Evolutionary conservation across 2,113 vertebrate species (phyloP).

Genomic region (Seriola rivoliana): DNA sequence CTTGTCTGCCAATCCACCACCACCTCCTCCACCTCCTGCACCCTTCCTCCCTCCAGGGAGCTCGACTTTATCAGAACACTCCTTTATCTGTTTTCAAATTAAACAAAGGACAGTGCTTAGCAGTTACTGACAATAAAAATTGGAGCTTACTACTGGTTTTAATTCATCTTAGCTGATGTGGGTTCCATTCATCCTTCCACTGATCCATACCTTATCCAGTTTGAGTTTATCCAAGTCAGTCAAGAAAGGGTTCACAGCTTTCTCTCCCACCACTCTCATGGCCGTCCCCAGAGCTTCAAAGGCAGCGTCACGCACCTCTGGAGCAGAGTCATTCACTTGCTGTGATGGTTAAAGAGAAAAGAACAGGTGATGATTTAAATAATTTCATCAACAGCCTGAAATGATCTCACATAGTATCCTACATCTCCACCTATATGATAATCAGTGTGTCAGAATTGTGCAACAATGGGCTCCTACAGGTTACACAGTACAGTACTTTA

Average conservation of each 20-base stretch:
- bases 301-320: constrained; percentile 96
- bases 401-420: not conserved
- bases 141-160: not conserved
- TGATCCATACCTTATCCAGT: constrained; percentile 89
- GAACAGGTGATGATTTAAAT: not conserved
- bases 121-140: not conserved
- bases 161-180: not conserved
- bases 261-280: constrained; percentile 97
- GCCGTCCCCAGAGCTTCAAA: constrained; percentile 97
- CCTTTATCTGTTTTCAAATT: constrained; percentile 89
- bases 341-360: constrained; percentile 57
- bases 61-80: constrained; percentile 95
- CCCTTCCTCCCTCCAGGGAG: constrained; percentile 88
- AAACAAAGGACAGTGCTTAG: not conserved
- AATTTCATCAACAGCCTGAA: not conserved
- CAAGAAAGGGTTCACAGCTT: constrained; percentile 95
- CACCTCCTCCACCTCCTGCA: constrained; percentile 69
- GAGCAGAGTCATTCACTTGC: constrained; percentile 98
- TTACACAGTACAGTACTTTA: not conserved
- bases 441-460: not conserved
- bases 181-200: not conserved
- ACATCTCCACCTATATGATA: too few relatives aligned
- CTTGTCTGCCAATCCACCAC: constrained; percentile 80
- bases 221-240: constrained; percentile 96
- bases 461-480: not conserved